phyloP scores from a whole-genome alignment of 1,140 invertebrate species.

The Pseudomyrmex dendroicus region DNA sequence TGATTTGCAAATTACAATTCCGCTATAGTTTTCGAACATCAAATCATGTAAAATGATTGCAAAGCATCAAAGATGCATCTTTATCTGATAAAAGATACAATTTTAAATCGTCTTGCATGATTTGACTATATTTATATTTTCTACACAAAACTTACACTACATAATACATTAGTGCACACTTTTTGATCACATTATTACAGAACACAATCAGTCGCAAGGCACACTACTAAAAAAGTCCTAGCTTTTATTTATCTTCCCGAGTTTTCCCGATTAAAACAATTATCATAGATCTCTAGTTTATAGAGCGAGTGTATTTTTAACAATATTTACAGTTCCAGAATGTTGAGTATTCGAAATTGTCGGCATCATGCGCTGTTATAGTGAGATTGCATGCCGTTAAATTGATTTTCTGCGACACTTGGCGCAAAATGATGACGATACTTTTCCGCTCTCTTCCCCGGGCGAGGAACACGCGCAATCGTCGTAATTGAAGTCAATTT shows the following conservation, averaged over 20 bases:
- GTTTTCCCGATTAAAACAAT: neutral
- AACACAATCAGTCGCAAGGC: neutral
- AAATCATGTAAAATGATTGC: conserved; percentile 28
- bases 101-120: conserved; percentile 32
- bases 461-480: neutral
- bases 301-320: neutral
- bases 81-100: neutral
- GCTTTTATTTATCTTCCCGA: conserved; percentile 16
- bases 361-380: conserved; percentile 52
- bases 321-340: neutral
- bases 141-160: conserved; percentile 12
- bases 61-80: conserved; percentile 6
- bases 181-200: conserved; percentile 1
- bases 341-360: conserved; percentile 49
- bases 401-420: conserved; percentile 55
- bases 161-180: neutral
- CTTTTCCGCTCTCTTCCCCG: conserved; percentile 2
- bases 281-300: conserved; percentile 7
- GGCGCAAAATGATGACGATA: neutral
- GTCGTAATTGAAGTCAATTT: conserved; percentile 2
- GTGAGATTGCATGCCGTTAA: conserved; percentile 61
- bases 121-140: conserved; percentile 4
- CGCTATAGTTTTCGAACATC: neutral
- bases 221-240: neutral
- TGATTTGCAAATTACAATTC: neutral